Base-by-base conservation (phyloP, 2,888 invertebrate genomes). In the Drosophila mimetica region DNA sequence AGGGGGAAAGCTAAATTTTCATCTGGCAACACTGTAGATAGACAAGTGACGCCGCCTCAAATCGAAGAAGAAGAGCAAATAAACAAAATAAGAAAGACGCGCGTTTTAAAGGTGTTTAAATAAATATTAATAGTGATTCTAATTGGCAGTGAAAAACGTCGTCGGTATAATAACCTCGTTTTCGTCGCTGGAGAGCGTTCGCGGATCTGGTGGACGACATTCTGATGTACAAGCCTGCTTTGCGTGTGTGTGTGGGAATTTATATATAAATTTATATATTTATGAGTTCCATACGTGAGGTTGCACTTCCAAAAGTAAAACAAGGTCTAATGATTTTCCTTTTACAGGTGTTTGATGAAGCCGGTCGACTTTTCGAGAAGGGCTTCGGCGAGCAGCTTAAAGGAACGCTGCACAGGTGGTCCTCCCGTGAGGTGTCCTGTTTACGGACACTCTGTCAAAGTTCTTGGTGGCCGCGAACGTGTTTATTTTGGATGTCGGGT, bases 401-500 rank as follows among this genome's bases (percentile, higher is more conserved):
- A 69, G 99, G 98, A 92, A 96, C 97, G 16, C 93, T 98, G 1
- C 95, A 95, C 76, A 94, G 99, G 54, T 98, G 99, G 0, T 95
- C 97, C 44, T 94, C 95, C 14, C 94, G 98, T n/a, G 99, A 99
- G 92, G 99, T 98, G 2, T 99, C 1, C 92, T 99, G 58, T 99
- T 99, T 93, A 99, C 99, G 0, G 99, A 99, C 0, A 99, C 99
- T 0, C 92, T 99, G 51, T 99, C 99, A 0, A 98, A 97, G 92
- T 94, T 97, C 86, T 92, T 99, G 44, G 98, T 99, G 0, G n/a
- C n/a, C n/a, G n/a, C n/a, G n/a, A n/a, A n/a, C n/a, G n/a, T n/a
- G n/a, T n/a, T n/a, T n/a, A n/a, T n/a, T n/a, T n/a, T 90, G 92
- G 95, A 99, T 92, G 97, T 99, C 0, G 99, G 99, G 88, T 96